Evolutionary conservation across 2,113 vertebrate species (phyloP), one percentile per base, ranked within the genome.

Genomic region (Ciconia maguari): DNA sequence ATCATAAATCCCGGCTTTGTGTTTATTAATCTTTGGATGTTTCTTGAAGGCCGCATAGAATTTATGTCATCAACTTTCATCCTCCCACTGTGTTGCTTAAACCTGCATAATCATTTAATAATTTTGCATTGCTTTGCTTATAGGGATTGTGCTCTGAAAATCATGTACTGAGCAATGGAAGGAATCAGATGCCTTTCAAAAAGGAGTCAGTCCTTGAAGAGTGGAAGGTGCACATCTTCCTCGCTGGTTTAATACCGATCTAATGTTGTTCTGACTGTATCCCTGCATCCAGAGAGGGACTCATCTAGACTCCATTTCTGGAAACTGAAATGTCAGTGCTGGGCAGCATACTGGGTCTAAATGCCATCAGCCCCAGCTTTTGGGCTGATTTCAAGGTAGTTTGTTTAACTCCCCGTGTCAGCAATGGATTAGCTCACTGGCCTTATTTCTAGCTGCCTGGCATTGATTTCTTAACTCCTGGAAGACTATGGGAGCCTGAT

Each of bases 1-100:
- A 83, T 66, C 78, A 94, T 44, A 46, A 92, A 95, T 96, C 93
- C 94, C 27, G 0, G 90, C 94, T 97, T 95, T 97, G 86, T 92
- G 84, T 61, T 69, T 84, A 85, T 91, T 90, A 92, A 95, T 93
- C 87, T 93, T 89, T 9, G 83, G 74, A 82, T 90, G 61, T 49
- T 83, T 89, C 89, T 89, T 94, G 93, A 85, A 77, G 84, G 90
- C 71, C 4, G 7, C 78, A 88, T 26, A 46, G 52, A 75, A 86
- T 44, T 78, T 57, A 22, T 87, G 87, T 52, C 71, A 92, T 61
- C 91, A n/a, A 0, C 52, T 87, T 80, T 92, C 76, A 96, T 84
- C 90, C 83, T 95, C 86, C 79, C 72, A 55, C 93, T 93, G 83
- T 42, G 64, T 20, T 79, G 77, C 76, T 86, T 84, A 85, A 94